Evolutionary conservation across 2,113 vertebrate genomes (phyloP).

Genomic region (Istiophorus platypterus): DNA sequence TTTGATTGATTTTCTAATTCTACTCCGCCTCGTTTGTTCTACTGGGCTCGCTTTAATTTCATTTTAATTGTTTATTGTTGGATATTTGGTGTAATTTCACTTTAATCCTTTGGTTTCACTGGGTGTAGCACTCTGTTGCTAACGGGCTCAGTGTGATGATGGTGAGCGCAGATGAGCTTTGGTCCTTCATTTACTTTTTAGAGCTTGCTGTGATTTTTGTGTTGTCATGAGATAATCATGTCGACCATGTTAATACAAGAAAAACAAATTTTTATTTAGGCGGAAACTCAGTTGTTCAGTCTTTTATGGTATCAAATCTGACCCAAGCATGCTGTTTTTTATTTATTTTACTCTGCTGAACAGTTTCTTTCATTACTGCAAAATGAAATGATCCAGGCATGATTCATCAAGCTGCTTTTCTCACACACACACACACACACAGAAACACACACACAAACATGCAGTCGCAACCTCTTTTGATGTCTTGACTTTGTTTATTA

Average conservation of each 20-base stretch:
- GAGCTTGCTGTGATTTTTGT: slow-evolving; percentile 51
- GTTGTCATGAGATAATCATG: slow-evolving; percentile 55
- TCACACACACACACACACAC: slow-evolving; percentile 27
- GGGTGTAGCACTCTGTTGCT: slow-evolving; percentile 41
- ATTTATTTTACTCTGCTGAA: slow-evolving; percentile 51
- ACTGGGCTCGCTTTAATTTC: slow-evolving; percentile 34
- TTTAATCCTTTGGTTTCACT: slow-evolving; percentile 51
- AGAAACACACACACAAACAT: slow-evolving; percentile 31
- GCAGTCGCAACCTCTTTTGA: slow-evolving; percentile 62
- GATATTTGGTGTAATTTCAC: slow-evolving; percentile 71
- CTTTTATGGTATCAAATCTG: slow-evolving; percentile 22
- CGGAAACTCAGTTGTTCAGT: neutral
- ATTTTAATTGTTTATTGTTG: slow-evolving; percentile 54
- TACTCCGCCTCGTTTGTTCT: slow-evolving; percentile 31
- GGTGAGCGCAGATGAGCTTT: slow-evolving; percentile 35
- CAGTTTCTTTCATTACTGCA: slow-evolving; percentile 60
- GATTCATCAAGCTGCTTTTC: slow-evolving; percentile 70
- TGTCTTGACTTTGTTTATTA: slow-evolving; percentile 83
- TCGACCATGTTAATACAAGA: slow-evolving; percentile 10
- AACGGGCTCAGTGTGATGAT: slow-evolving; percentile 50
- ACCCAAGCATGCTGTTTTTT: slow-evolving; percentile 9
- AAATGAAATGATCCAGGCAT: slow-evolving; percentile 74
- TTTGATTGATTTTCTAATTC: slow-evolving; percentile 54
- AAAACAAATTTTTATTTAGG: slow-evolving; percentile 41
- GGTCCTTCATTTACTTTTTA: slow-evolving; percentile 62